phyloP scores from a whole-genome alignment of 2,797 vertebrate species.

The Coregonus sp. region DNA sequence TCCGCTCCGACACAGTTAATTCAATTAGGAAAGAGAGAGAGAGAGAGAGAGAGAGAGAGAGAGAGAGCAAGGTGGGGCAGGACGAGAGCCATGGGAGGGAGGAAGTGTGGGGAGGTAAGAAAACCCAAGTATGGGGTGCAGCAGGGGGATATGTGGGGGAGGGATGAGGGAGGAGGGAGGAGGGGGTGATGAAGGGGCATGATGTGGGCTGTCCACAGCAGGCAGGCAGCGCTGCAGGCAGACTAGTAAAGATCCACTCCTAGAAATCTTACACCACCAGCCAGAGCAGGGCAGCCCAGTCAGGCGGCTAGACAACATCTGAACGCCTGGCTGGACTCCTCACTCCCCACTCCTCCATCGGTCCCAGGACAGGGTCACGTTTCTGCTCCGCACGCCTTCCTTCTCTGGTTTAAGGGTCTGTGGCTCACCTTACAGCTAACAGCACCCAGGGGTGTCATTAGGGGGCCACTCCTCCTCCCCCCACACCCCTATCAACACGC shows the following conservation, averaged over 20 bases:
- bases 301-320: slow-evolving; percentile 28
- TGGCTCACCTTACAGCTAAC: slow-evolving; percentile 41
- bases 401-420: slow-evolving; percentile 30
- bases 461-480: background rate
- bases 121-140: background rate
- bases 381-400: slow-evolving; percentile 13
- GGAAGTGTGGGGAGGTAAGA: background rate
- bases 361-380: slow-evolving; percentile 29
- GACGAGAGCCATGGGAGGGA: slow-evolving; percentile 34
- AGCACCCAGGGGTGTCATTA: slow-evolving; percentile 18
- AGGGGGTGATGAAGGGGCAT: slow-evolving; percentile 5
- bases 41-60: slow-evolving; percentile 26
- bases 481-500: background rate
- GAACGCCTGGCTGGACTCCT: slow-evolving; percentile 48
- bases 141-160: background rate
- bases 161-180: background rate
- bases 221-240: background rate
- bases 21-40: slow-evolving; percentile 55
- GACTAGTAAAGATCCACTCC: background rate
- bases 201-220: background rate
- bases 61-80: slow-evolving; percentile 37
- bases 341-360: slow-evolving; percentile 37
- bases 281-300: background rate
- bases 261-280: slow-evolving; percentile 3
- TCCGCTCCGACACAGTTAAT: slow-evolving; percentile 43